phyloP scores from a whole-genome alignment of 2,113 vertebrate species.

The Maccullochella peelii region DNA sequence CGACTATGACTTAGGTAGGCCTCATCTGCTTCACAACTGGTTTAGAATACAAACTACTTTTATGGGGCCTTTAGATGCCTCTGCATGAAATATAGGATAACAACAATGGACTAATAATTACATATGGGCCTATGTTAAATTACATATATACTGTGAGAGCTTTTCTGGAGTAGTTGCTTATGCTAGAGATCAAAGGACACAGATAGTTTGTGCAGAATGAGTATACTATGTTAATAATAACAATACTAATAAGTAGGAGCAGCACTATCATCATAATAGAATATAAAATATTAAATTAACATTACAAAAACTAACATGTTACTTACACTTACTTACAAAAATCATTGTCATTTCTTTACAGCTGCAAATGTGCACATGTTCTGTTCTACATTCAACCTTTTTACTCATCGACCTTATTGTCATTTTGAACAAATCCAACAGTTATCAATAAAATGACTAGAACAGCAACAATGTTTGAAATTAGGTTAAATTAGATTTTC shows the following conservation, averaged over 20 bases:
- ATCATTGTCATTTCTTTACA: not conserved
- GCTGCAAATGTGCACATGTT: not conserved
- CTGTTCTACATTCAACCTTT: not conserved
- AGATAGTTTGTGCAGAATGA: not conserved
- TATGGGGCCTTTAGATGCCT: not conserved
- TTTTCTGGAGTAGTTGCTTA: not conserved
- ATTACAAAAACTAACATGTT: not conserved
- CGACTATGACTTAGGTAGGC: constrained; percentile 26
- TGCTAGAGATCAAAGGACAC: not conserved
- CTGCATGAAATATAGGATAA: not conserved
- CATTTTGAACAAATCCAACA: not conserved
- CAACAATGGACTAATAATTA: not conserved
- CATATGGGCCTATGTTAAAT: not conserved
- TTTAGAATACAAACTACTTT: not conserved
- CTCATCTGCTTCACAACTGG: not conserved
- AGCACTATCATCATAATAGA: not conserved
- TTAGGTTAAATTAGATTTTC: not conserved
- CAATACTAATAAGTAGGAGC: not conserved
- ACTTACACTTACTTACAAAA: too few species aligned
- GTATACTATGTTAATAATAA: not conserved
- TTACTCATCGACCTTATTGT: not conserved
- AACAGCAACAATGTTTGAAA: not conserved
- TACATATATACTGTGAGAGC: not conserved
- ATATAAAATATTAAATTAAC: not conserved
- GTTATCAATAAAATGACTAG: not conserved